Base-by-base conservation (phyloP, 2,888 invertebrate species). In the Drosophila niveifrons region DNA sequence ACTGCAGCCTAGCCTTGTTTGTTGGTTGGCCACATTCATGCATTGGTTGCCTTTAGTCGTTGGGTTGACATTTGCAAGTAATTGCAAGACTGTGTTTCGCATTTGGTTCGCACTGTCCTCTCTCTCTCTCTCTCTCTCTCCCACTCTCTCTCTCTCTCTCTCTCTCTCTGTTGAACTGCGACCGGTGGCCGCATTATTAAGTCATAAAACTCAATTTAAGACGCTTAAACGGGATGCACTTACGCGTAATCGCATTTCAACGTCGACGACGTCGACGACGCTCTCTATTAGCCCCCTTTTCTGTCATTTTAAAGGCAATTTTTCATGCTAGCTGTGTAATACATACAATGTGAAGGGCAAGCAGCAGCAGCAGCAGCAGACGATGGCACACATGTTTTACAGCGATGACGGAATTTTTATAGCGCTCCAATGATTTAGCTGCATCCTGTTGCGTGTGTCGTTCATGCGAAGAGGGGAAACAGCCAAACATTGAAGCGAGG, bases 181-280 rank as follows among this genome's bases (percentile, higher is more conserved):
- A 0, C 13, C 39, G 15, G 13, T 39, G 57, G 53, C 10, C 66
- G 47, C 73, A 88, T 81, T 81, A 86, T 77, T 75, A 69, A 80
- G 84, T 66, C 79, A 87, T 85, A 83, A 75, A 87, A 89, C 72
- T 74, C 82, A 81, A 89, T 83, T 87, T 75, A 66, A 81, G 70
- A 50, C 47, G 59, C 58, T 78, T 80, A 55, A 87, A 67, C 61
- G 62, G 77, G 68, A 76, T 77, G 82, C 82, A 82, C 74, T 85
- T 88, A 74, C 62, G 61, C 47, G 63, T 63, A 74, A 78, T 76
- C 72, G 66, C 56, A 70, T 67, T 76, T 59, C 66, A 23, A 23
- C 23, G 48, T 46, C 51, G n/a, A 44, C 11, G n/a, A 50, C 77
- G 69, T 63, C 69, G 48, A 48, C 51, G n/a, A 44, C 11, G n/a